Conservation (phyloP, 2,113 vertebrate species). For the Heloderma charlesbogerti region DNA sequence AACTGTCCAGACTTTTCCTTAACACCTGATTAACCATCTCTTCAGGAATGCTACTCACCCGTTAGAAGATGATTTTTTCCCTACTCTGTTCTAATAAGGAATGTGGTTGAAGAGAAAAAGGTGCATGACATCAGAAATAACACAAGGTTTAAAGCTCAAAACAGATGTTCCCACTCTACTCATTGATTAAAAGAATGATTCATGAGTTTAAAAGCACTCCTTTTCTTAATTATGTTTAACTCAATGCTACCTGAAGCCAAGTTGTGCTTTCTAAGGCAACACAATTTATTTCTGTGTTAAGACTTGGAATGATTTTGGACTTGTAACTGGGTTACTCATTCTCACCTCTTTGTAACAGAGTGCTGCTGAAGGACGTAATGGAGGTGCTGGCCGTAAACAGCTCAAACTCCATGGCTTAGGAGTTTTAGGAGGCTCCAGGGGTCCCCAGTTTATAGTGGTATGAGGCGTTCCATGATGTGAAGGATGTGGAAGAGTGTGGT, state of each 20-base stretch:
- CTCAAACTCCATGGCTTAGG: constrained; percentile 98
- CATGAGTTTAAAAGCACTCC: background rate
- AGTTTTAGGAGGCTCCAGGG: constrained; percentile 95
- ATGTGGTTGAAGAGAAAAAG: background rate
- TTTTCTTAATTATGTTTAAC: background rate
- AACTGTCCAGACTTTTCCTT: background rate
- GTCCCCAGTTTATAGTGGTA: constrained; percentile 96
- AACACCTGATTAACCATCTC: background rate
- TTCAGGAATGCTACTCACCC: background rate
- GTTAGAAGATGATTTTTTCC: background rate
- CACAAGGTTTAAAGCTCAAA: background rate
- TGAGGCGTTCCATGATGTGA: constrained; percentile 93
- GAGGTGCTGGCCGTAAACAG: constrained; percentile 94
- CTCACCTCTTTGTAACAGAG: constrained; percentile 98
- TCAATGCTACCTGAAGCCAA: background rate
- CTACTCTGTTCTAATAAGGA: background rate
- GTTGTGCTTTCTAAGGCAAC: fast-evolving
- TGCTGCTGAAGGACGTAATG: constrained; percentile 93
- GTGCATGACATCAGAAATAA: background rate
- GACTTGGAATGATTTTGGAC: background rate
- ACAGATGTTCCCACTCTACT: background rate
- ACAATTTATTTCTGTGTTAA: background rate
- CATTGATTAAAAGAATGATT: background rate
- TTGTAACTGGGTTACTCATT: background rate
- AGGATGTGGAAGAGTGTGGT: constrained; percentile 96